These are phyloP conservation scores for Agelas oroides DNA, from an alignment of 37 sponge, comb jelly and placozoan genomes.

Conservation along the genomic window DNA sequence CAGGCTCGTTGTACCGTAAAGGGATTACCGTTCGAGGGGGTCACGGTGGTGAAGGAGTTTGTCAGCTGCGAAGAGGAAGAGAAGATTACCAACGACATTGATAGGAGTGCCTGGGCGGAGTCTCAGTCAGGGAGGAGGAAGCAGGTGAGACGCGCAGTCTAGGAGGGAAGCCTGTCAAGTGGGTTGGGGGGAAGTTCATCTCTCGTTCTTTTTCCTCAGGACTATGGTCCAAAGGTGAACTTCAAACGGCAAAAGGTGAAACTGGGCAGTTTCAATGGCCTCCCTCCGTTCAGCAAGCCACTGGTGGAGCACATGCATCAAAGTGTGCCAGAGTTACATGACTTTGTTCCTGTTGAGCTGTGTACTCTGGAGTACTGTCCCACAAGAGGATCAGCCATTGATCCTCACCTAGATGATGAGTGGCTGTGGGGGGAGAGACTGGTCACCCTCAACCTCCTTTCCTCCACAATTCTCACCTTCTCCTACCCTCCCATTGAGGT, in stretches of 20 bases:
- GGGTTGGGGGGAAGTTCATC: too few species aligned
- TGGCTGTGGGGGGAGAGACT: conserved; percentile 98
- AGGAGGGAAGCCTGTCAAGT: too few species aligned
- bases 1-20: too few species aligned
- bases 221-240: conserved; percentile 96
- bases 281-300: conserved; percentile 75
- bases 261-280: conserved; percentile 83
- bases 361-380: conserved; percentile 94
- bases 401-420: conserved; percentile 92
- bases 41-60: conserved; percentile 76
- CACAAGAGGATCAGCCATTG: conserved; percentile 87
- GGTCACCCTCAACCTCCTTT: conserved; percentile 90
- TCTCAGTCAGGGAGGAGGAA: conserved; percentile 95
- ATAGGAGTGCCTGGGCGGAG: conserved; percentile 70
- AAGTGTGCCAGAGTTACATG: conserved; percentile 20
- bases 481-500: neutral
- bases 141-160: conserved; percentile 61
- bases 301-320: conserved; percentile 61
- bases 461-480: conserved; percentile 84
- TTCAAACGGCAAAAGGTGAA: conserved; percentile 92
- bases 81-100: conserved; percentile 56
- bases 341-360: conserved; percentile 91
- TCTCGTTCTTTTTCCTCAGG: conserved; percentile 51
- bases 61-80: conserved; percentile 73
- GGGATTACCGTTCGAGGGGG: conserved; percentile 53